A percentile compares a stretch with the other conserved stretches of the same genome.
Evolutionary conservation across 2,888 invertebrate species (phyloP).

Genomic region (Cheilosia soror): DNA sequence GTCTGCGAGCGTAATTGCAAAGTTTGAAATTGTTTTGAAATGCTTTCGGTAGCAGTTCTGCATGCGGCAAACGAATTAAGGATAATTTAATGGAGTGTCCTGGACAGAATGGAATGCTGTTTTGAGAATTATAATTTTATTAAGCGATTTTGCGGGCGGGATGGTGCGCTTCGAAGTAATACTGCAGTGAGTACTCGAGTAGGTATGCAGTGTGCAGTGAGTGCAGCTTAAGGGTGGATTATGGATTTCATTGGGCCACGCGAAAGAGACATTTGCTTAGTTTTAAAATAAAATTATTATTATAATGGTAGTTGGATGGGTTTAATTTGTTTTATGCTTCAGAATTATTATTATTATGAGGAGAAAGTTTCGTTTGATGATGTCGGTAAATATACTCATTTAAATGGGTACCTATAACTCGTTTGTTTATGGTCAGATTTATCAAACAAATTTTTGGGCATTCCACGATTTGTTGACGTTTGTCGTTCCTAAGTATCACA

Average conservation of each 20-base stretch:
- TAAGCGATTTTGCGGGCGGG: constrained; percentile 16
- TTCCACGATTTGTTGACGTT: too few relatives aligned
- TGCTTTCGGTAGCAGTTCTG: constrained; percentile 50
- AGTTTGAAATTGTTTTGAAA: constrained; percentile 55
- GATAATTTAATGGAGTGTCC: constrained; percentile 64
- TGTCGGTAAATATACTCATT: not conserved
- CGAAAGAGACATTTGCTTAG: not conserved
- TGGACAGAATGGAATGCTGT: constrained; percentile 37
- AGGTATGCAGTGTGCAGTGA: too few relatives aligned
- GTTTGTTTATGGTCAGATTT: too few relatives aligned
- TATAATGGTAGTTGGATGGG: not conserved
- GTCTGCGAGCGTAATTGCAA: constrained; percentile 56
- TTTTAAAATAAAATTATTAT: not conserved
- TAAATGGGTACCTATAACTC: too few relatives aligned
- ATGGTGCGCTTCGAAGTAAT: not conserved
- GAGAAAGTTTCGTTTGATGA: too few relatives aligned
- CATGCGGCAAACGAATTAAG: constrained; percentile 73
- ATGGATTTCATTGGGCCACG: constrained; percentile 19
- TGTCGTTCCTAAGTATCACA: too few relatives aligned
- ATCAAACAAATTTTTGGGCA: too few relatives aligned
- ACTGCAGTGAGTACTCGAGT: not conserved
- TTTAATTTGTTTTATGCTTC: not conserved
- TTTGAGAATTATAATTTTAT: constrained; percentile 64
- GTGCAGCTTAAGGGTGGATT: not conserved
- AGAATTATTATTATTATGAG: not conserved